Evolutionary conservation across 2,797 vertebrate species (phyloP).

Genomic region (Gambusia yucatana): DNA sequence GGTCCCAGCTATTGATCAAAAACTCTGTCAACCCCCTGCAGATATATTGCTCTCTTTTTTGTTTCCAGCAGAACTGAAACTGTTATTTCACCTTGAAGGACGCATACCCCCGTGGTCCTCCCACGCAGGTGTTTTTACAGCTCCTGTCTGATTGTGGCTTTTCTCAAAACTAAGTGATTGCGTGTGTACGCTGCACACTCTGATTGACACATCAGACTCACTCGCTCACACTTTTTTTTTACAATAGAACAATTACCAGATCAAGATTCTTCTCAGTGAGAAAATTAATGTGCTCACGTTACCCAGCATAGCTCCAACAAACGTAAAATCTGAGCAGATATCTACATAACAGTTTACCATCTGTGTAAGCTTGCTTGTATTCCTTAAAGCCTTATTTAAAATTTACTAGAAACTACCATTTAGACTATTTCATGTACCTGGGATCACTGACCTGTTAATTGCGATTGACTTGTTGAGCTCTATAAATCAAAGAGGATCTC

Average conservation of each 20-base stretch:
- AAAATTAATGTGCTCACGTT: background rate
- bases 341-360: background rate
- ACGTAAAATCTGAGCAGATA: background rate
- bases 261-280: background rate
- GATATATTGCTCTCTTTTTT: conserved; percentile 22
- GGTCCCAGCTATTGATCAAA: conserved; percentile 47
- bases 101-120: conserved; percentile 1
- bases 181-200: background rate
- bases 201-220: conserved; percentile 11
- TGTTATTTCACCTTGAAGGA: conserved; percentile 28
- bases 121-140: conserved; percentile 30
- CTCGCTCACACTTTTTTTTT: conserved; percentile 1
- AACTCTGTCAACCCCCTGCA: conserved; percentile 10
- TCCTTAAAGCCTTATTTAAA: background rate
- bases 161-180: background rate
- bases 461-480: background rate
- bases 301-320: background rate
- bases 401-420: background rate
- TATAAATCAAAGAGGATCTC: background rate
- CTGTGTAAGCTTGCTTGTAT: background rate
- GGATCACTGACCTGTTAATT: background rate
- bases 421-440: background rate
- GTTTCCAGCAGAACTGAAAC: conserved; percentile 27
- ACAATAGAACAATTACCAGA: background rate
- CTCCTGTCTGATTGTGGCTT: conserved; percentile 23